Conservation (phyloP, 1,140 invertebrate species). For the Zaprionus inermis region DNA sequence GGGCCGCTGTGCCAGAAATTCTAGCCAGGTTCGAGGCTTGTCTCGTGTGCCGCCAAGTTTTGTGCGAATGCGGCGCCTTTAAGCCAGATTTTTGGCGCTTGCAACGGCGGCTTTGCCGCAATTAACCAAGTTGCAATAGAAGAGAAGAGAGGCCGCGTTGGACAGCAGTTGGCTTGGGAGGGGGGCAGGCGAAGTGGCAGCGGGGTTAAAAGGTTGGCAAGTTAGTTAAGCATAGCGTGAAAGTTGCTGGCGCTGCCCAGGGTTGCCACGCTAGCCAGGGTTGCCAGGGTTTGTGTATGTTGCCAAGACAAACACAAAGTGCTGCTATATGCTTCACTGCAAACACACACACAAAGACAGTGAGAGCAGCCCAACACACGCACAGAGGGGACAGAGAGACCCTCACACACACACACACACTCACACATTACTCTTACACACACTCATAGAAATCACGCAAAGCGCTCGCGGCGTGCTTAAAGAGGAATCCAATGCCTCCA, state of each 20-base stretch:
- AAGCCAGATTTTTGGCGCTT: conserved; percentile 20
- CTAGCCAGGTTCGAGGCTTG: conserved; percentile 3
- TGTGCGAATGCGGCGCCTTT: not conserved
- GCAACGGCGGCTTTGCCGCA: conserved; percentile 14
- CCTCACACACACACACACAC: conserved; percentile 28
- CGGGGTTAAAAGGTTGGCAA: not conserved
- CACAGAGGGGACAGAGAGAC: conserved; percentile 41
- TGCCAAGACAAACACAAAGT: conserved; percentile 79
- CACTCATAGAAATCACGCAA: conserved; percentile 71
- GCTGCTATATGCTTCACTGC: conserved; percentile 52
- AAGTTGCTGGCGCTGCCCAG: not conserved
- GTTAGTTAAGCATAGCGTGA: conserved; percentile 25
- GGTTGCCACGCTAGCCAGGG: conserved; percentile 17
- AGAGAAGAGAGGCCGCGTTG: not conserved
- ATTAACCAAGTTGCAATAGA: conserved; percentile 21
- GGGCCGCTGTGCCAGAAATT: not conserved
- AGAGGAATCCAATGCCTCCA: conserved; percentile 76
- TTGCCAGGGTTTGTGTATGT: conserved; percentile 62
- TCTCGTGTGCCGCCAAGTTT: not conserved
- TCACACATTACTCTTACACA: conserved; percentile 17
- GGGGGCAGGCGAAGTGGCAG: not conserved
- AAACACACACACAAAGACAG: conserved; percentile 54
- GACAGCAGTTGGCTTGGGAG: not conserved
- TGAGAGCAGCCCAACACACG: no score
- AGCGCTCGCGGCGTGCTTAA: conserved; percentile 70